Conservation (phyloP, 2,888 invertebrate species). For the Halictus ligatus region DNA sequence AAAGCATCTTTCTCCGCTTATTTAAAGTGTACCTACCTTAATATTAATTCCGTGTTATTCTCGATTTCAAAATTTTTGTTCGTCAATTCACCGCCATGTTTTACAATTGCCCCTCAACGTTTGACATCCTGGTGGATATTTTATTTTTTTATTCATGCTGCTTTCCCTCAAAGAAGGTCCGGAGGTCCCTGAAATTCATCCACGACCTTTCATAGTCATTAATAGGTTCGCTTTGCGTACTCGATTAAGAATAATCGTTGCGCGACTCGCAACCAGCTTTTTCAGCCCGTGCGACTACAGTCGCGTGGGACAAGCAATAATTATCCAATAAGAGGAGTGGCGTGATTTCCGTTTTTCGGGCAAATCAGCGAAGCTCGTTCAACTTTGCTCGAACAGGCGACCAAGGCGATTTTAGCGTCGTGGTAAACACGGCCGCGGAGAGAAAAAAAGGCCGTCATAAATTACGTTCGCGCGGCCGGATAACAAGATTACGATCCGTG, state of each 20-base stretch:
- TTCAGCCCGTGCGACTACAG: not conserved
- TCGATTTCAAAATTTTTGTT: no score
- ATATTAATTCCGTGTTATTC: no score
- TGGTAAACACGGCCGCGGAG: slow-evolving; percentile 21
- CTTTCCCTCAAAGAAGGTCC: not conserved
- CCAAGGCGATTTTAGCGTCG: slow-evolving; percentile 7
- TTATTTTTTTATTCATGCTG: not conserved
- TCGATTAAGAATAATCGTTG: not conserved
- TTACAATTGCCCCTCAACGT: no score
- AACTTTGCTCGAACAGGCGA: not conserved
- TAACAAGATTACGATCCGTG: slow-evolving; percentile 46
- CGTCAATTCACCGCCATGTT: no score
- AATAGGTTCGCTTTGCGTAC: not conserved
- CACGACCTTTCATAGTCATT: not conserved
- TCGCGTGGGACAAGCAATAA: not conserved
- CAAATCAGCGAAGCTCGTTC: not conserved
- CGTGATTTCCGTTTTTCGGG: slow-evolving; percentile 8
- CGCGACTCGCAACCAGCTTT: not conserved
- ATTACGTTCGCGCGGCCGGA: slow-evolving; percentile 26
- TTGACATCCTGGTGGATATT: not conserved
- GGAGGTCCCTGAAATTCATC: not conserved
- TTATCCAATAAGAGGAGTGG: not conserved
- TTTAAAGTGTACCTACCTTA: no score
- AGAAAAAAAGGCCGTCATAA: slow-evolving; percentile 10
- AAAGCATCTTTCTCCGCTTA: no score